Evolutionary conservation across 2,888 invertebrate genomes (phyloP), one percentile per base, ranked within the genome.

Genomic region (Drosophila mimica): DNA sequence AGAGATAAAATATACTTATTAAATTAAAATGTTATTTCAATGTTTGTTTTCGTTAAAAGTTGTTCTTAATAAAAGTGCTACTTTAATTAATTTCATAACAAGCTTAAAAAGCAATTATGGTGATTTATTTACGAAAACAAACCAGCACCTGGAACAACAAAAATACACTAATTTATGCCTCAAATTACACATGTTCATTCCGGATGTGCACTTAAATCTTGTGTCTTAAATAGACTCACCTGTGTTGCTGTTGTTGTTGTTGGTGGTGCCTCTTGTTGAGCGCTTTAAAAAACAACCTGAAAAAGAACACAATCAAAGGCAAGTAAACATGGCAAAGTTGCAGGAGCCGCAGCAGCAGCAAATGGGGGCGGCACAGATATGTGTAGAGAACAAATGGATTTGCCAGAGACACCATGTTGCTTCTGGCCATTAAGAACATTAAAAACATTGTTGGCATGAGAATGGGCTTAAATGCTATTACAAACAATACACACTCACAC

Each of bases 241-340:
- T 30, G 17, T 9, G 15, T 4, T 28, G 15, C 5, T 33, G 5
- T 31, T 31, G 31, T 33, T 11, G 33, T 79, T 72, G 40, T 17
- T 17, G 7, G 6, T 43, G 20, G 82, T 58, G 57, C 30, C 60
- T 68, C 83, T 88, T 80, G 70, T 71, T 20, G 25, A n/a, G 30
- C 48, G 56, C 51, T 67, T 71, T 56, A 20, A 52, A 59, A 49
- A 64, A 75, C 58, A 75, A 62, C 74, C 67, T 59, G 57, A 72
- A 83, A 76, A 86, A 73, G 4, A 34, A 25, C 68, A 72, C 71
- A 79, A 80, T 74, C 65, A 58, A 40, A 48, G 43, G 49, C 48
- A 48, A 33, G 64, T 64, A 57, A 49, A 51, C 38, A 20, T n/a
- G 66, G 7, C 11, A 3, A 52, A 62, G 63, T 15, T 46, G 25